A percentile compares a stretch with the other conserved stretches of the same genome.
Evolutionary conservation across 2,797 vertebrate genomes (phyloP).

Genomic region (Siniperca obscura): DNA sequence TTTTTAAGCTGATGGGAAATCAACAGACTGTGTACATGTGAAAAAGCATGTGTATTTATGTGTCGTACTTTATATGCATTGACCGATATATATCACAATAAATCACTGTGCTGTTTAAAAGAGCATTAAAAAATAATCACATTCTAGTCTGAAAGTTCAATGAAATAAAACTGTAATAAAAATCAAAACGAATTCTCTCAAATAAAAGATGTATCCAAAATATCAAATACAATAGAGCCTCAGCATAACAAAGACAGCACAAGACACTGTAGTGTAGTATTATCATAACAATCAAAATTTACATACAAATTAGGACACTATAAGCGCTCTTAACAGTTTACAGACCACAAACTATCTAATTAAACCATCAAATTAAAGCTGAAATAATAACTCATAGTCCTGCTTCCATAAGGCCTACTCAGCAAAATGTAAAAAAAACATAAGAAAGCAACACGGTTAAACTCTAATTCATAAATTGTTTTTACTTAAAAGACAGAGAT

Average conservation of each 20-base stretch:
- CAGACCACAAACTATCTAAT: constrained; percentile 73
- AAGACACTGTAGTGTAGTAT: constrained; percentile 55
- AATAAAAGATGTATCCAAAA: not conserved
- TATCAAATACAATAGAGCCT: constrained; percentile 21
- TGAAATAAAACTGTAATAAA: not conserved
- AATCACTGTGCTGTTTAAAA: not conserved
- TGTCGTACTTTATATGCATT: not conserved
- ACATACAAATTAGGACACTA: constrained; percentile 70
- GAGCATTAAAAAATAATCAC: not conserved
- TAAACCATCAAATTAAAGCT: constrained; percentile 67
- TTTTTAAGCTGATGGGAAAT: not conserved
- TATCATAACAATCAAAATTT: constrained; percentile 71
- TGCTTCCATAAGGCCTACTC: constrained; percentile 34
- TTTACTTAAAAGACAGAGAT: constrained; percentile 3
- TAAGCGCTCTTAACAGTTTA: constrained; percentile 65
- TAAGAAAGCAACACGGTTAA: not conserved
- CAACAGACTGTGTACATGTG: not conserved
- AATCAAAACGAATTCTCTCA: not conserved
- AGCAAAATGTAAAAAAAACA: constrained; percentile 3
- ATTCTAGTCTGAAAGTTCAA: not conserved
- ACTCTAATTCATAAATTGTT: not conserved
- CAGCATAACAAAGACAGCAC: constrained; percentile 43
- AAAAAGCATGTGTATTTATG: not conserved
- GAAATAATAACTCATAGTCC: constrained; percentile 36
- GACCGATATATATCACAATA: not conserved